These are phyloP conservation scores for Epirrhoe tristata DNA, from an alignment of 2,888 invertebrate species.

Conservation along the genomic window DNA sequence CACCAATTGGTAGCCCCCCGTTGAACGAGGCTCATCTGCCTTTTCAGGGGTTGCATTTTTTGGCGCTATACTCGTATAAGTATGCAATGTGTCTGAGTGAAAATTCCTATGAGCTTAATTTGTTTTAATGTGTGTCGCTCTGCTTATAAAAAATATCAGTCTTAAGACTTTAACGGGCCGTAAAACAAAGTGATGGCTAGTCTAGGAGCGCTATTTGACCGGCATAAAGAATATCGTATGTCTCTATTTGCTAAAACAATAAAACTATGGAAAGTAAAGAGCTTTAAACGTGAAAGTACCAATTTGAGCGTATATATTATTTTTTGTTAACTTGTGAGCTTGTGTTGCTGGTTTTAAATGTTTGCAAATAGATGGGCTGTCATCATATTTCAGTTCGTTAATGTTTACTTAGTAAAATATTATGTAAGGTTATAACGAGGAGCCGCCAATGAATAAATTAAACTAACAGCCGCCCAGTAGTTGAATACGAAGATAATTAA, in stretches of 20 bases:
- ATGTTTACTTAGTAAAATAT: neutral
- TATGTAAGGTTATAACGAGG: neutral
- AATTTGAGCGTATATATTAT: constrained; percentile 43
- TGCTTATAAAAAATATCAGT: neutral
- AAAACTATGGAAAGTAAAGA: constrained; percentile 45
- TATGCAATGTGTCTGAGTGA: too few species aligned
- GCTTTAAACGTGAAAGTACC: constrained; percentile 43
- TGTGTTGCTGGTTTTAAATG: constrained; percentile 30
- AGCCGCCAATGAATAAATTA: too few species aligned
- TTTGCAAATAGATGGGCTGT: constrained; percentile 25
- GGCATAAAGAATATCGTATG: constrained; percentile 54
- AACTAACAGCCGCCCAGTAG: too few species aligned
- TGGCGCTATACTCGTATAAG: too few species aligned
- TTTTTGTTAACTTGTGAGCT: constrained; percentile 29
- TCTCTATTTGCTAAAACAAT: constrained; percentile 57
- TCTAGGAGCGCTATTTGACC: constrained; percentile 48
- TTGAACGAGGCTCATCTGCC: too few species aligned
- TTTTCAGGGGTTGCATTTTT: too few species aligned
- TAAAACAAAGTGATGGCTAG: constrained; percentile 56
- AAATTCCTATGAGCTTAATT: too few species aligned
- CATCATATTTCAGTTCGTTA: constrained; percentile 2
- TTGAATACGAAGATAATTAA: too few species aligned
- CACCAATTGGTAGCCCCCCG: too few species aligned
- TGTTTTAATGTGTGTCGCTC: constrained; percentile 22
- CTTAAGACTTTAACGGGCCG: constrained; percentile 47